These are phyloP conservation scores for Leucopsar rothschildi DNA, from an alignment of 2,113 vertebrate species.

Conservation along the genomic window DNA sequence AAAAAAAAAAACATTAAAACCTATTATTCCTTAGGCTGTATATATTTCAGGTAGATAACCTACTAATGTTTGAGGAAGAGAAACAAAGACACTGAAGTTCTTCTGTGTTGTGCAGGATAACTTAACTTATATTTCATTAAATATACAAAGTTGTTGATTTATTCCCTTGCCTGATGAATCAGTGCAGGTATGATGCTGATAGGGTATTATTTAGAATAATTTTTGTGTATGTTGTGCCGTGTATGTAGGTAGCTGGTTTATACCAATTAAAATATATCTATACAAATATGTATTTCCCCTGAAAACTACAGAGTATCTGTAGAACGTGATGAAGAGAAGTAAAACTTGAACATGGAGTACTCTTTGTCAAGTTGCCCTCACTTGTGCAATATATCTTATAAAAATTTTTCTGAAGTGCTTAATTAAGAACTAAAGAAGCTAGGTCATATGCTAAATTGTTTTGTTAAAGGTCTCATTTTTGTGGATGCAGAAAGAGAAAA, in stretches of 20 bases:
- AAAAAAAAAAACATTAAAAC: background rate
- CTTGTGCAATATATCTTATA: background rate
- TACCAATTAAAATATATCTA: background rate
- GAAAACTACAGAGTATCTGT: background rate
- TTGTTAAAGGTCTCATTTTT: background rate
- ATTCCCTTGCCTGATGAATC: background rate
- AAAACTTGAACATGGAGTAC: background rate
- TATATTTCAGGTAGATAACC: background rate
- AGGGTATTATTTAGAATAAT: background rate
- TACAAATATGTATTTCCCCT: accelerated
- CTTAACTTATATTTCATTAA: background rate
- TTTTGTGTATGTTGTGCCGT: background rate
- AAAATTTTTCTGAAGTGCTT: background rate
- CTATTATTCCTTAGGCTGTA: background rate
- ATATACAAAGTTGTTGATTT: background rate
- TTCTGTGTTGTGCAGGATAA: background rate
- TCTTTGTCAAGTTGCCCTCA: background rate
- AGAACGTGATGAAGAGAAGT: background rate
- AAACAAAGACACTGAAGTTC: background rate
- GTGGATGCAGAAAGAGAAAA: background rate
- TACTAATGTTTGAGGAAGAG: background rate
- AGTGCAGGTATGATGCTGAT: background rate
- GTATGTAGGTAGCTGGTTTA: background rate
- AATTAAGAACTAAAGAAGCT: background rate
- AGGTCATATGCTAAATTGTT: background rate